Evolutionary conservation across 2,888 invertebrate genomes (phyloP).

Genomic region (Drosophila borealis): DNA sequence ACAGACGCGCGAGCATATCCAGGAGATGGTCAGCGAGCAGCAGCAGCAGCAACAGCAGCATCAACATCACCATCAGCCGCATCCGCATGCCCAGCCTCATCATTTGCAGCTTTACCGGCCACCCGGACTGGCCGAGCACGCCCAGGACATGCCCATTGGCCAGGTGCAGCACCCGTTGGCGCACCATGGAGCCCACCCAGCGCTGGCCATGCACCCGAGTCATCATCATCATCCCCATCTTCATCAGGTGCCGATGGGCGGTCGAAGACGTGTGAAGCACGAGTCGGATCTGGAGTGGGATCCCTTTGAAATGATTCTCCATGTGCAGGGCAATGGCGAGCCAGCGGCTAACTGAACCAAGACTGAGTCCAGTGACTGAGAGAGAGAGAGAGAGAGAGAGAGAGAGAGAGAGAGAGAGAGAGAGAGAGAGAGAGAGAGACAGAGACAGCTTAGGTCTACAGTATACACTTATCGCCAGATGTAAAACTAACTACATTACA

Average conservation of each 20-base stretch:
- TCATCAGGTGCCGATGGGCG: slow-evolving; percentile 28
- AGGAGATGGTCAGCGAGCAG: slow-evolving; percentile 82
- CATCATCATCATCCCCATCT: slow-evolving; percentile 28
- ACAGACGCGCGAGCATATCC: slow-evolving; percentile 82
- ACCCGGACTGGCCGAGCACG: slow-evolving; percentile 66
- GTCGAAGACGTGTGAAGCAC: slow-evolving; percentile 76
- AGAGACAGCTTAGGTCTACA: slow-evolving; percentile 43
- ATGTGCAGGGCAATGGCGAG: slow-evolving; percentile 80
- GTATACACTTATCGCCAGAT: slow-evolving; percentile 62
- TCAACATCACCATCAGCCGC: slow-evolving; percentile 59
- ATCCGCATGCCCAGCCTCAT: slow-evolving; percentile 30
- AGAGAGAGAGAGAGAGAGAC: slow-evolving; percentile 17
- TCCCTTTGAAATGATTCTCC: slow-evolving; percentile 83
- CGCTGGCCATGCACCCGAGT: slow-evolving; percentile 57
- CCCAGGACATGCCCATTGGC: slow-evolving; percentile 75
- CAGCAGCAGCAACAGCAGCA: slow-evolving; percentile 75
- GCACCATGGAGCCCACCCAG: slow-evolving; percentile 55
- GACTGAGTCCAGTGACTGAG: slow-evolving; percentile 56
- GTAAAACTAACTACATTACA: slow-evolving; percentile 56
- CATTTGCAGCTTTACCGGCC: slow-evolving; percentile 67
- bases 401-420: slow-evolving; percentile 1
- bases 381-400: slow-evolving; percentile 1
- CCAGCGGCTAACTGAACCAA: slow-evolving; percentile 76
- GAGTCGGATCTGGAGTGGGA: slow-evolving; percentile 82
- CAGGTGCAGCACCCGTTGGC: slow-evolving; percentile 68